Evolutionary conservation across 2,888 invertebrate genomes (phyloP).

Genomic region (Crocallis elinguaria): DNA sequence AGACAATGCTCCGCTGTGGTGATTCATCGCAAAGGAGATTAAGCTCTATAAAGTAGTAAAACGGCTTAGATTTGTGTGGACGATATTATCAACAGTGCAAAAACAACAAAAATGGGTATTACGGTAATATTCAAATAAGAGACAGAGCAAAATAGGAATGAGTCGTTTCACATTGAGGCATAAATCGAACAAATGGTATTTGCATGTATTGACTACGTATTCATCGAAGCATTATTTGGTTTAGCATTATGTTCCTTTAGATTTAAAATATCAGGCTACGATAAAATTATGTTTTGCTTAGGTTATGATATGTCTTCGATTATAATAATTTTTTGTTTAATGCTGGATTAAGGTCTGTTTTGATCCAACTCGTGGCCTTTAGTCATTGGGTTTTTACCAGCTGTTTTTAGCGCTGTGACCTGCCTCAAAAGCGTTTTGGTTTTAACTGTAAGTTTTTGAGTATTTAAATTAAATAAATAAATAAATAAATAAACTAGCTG

Average conservation of each 20-base stretch:
- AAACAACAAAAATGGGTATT: conserved; percentile 69
- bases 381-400: too few species aligned
- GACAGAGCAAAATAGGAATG: conserved; percentile 71
- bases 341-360: too few species aligned
- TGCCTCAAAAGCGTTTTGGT: too few species aligned
- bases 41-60: conserved; percentile 49
- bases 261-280: neutral
- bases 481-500: too few species aligned
- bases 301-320: too few species aligned
- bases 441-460: too few species aligned
- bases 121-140: conserved; percentile 72
- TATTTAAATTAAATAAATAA: too few species aligned
- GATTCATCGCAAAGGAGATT: conserved; percentile 48
- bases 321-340: too few species aligned
- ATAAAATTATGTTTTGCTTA: neutral
- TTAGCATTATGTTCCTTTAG: conserved; percentile 9
- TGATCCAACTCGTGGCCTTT: too few species aligned
- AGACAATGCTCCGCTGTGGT: conserved; percentile 64
- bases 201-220: conserved; percentile 57
- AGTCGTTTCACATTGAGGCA: conserved; percentile 70
- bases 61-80: conserved; percentile 50
- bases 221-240: conserved; percentile 41
- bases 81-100: conserved; percentile 42
- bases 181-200: conserved; percentile 73
- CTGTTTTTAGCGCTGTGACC: too few species aligned